phyloP scores from a whole-genome alignment of 2,888 invertebrate genomes.

The Hermaeophaga mercurialis region DNA sequence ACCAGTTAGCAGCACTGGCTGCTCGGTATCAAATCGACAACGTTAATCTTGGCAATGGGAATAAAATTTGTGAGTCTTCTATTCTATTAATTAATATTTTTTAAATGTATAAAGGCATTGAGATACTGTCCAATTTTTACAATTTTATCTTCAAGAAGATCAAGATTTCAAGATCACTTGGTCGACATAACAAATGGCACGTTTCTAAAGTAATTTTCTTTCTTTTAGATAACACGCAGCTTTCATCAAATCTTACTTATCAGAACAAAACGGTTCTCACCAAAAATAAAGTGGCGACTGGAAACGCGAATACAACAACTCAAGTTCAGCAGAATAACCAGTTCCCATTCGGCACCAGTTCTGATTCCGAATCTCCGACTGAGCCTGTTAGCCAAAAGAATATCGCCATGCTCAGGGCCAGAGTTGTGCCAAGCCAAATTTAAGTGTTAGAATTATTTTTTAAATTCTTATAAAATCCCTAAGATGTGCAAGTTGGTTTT shows the following conservation, averaged over 20 bases:
- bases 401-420: constrained; percentile 54
- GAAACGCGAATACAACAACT: constrained; percentile 18
- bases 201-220: too few species aligned
- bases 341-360: constrained; percentile 55
- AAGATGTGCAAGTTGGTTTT: not conserved
- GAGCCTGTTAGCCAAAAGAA: constrained; percentile 60
- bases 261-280: constrained; percentile 20
- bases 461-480: too few species aligned
- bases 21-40: constrained; percentile 56
- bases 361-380: constrained; percentile 62
- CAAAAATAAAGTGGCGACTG: constrained; percentile 9
- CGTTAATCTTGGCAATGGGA: constrained; percentile 56
- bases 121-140: too few species aligned
- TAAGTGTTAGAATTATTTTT: constrained; percentile 32
- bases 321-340: constrained; percentile 30
- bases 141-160: too few species aligned
- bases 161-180: too few species aligned
- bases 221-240: constrained; percentile 35
- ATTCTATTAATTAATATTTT: too few species aligned
- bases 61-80: constrained; percentile 54
- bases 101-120: too few species aligned
- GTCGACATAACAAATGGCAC: too few species aligned
- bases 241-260: constrained; percentile 16
- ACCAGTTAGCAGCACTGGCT: constrained; percentile 55
- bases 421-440: constrained; percentile 55